Percentiles rank a stretch among this genome's conserved stretches.
phyloP scores from a whole-genome alignment of 2,113 vertebrate genomes.

The Hemicordylus capensis region DNA sequence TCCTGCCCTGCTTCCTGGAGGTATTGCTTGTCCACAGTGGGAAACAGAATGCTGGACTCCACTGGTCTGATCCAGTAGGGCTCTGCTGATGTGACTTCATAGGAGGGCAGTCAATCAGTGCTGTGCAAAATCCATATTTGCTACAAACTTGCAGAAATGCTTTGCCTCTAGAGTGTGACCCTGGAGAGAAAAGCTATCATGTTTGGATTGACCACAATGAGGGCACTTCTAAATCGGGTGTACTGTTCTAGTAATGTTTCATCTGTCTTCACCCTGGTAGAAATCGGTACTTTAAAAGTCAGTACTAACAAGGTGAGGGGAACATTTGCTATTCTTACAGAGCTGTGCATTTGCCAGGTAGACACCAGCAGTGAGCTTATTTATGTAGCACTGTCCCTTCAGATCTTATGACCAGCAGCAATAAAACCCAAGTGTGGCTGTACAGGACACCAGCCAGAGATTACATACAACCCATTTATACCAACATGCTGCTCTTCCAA shows the following conservation, averaged over 20 bases:
- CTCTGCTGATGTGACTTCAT: not conserved
- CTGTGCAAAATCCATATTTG: not conserved
- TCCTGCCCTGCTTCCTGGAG: no score
- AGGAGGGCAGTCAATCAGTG: not conserved
- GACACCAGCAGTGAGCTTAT: constrained; percentile 42
- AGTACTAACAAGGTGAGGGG: constrained; percentile 34
- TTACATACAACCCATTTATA: constrained; percentile 51
- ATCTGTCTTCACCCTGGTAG: constrained; percentile 18
- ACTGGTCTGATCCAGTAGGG: not conserved
- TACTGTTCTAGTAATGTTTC: not conserved
- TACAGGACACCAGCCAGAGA: constrained; percentile 55
- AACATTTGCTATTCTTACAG: constrained; percentile 36
- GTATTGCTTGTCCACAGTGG: no score
- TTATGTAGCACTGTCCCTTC: constrained; percentile 6
- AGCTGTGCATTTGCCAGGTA: constrained; percentile 20
- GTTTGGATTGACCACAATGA: not conserved
- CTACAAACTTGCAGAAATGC: not conserved
- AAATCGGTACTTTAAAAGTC: constrained; percentile 47
- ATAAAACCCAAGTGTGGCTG: constrained; percentile 55
- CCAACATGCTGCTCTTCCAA: constrained; percentile 32
- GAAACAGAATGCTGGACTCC: no score
- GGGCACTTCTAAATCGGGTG: not conserved
- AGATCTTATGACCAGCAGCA: constrained; percentile 32
- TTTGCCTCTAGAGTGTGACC: not conserved
- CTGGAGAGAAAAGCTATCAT: not conserved